Evolutionary conservation across 2,797 vertebrate species (phyloP).

Genomic region (Sebastes vulpes): DNA sequence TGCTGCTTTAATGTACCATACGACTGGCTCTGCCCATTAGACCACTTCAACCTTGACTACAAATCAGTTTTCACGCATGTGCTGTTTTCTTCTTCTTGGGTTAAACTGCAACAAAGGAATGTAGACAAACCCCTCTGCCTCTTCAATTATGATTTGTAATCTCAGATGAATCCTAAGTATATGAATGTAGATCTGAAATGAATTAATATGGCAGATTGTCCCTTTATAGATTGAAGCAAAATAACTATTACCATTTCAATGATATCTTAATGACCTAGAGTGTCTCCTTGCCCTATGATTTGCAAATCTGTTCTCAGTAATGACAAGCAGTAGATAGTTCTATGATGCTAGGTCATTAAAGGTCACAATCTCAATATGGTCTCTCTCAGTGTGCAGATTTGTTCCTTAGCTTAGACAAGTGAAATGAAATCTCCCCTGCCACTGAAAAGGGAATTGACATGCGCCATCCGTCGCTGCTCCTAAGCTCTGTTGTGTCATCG

Average conservation of each 20-base stretch:
- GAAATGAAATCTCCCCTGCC: conserved; percentile 39
- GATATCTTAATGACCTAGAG: conserved; percentile 55
- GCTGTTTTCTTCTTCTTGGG: not conserved
- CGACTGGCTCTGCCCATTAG: not conserved
- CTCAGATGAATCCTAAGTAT: conserved; percentile 36
- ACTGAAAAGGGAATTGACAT: conserved; percentile 55
- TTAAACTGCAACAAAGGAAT: conserved; percentile 23
- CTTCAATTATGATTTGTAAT: conserved; percentile 49
- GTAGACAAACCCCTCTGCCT: conserved; percentile 19
- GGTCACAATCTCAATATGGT: conserved; percentile 56
- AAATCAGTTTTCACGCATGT: not conserved
- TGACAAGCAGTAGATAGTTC: conserved; percentile 54
- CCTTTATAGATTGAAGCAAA: conserved; percentile 44
- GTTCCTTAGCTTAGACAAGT: conserved; percentile 46
- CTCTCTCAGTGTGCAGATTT: conserved; percentile 40
- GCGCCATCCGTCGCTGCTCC: conserved; percentile 40
- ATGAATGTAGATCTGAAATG: conserved; percentile 42
- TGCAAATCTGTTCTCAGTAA: conserved; percentile 55
- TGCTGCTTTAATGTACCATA: not conserved
- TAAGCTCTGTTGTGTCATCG: conserved; percentile 73
- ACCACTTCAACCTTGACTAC: not conserved
- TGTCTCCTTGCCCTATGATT: conserved; percentile 56
- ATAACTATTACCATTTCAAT: conserved; percentile 58
- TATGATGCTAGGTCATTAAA: conserved; percentile 56
- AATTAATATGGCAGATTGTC: conserved; percentile 42